phyloP scores from a whole-genome alignment of 53 echinoderm and acorn worm genomes.

The Luidia sarsii region DNA sequence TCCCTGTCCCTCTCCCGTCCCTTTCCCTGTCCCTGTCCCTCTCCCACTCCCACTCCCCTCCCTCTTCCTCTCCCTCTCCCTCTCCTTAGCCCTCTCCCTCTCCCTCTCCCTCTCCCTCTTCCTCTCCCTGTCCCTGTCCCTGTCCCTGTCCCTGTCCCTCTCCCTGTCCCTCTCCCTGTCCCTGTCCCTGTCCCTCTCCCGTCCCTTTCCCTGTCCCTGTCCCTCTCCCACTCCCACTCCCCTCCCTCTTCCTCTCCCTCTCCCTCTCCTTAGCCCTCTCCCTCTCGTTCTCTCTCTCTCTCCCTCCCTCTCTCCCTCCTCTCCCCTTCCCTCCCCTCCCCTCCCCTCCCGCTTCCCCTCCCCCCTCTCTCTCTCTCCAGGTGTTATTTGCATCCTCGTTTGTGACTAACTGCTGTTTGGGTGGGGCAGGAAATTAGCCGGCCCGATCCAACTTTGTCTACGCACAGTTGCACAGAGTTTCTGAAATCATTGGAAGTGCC shows the following conservation, averaged over 20 bases:
- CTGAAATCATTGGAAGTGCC: no score
- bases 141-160: not conserved
- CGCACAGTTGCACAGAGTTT: no score
- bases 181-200: no score
- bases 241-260: not conserved
- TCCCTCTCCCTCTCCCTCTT: not conserved
- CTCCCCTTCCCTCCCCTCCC: not conserved
- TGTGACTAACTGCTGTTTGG: slow-evolving; percentile 13
- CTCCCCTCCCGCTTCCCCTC: not conserved
- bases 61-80: not conserved
- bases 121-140: not conserved
- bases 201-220: no score
- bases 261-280: not conserved
- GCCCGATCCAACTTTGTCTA: no score
- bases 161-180: not conserved
- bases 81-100: not conserved
- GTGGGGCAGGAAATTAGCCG: slow-evolving; percentile 10
- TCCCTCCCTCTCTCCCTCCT: no score
- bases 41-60: not conserved
- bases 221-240: not conserved
- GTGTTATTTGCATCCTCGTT: not conserved
- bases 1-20: no score
- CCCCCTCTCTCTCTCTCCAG: not conserved
- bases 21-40: no score
- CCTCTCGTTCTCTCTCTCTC: not conserved